A percentile compares a stretch with the other conserved stretches of the same genome.
These are phyloP conservation scores for Tragelaphus buxtoni DNA, from an alignment of 2,113 vertebrate species.

Conservation along the genomic window DNA sequence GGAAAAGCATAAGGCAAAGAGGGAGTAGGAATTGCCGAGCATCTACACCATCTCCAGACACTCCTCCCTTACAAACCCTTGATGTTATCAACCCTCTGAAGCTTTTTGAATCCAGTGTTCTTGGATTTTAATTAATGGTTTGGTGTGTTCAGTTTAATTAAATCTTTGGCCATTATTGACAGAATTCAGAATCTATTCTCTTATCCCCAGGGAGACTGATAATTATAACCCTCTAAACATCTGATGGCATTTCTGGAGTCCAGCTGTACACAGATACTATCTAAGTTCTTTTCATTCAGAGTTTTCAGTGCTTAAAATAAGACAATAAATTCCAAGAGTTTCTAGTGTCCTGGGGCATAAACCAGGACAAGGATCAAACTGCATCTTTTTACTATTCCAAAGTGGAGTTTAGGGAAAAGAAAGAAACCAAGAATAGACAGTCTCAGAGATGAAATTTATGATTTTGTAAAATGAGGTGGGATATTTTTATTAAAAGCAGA, in stretches of 20 bases:
- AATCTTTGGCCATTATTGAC: not conserved
- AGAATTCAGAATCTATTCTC: not conserved
- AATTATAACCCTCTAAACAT: not conserved
- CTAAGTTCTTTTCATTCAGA: not conserved
- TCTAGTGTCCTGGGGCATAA: not conserved
- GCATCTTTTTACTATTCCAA: not conserved
- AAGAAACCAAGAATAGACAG: not conserved
- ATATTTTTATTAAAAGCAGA: not conserved
- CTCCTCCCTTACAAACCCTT: not conserved
- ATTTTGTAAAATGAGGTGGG: not conserved
- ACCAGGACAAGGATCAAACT: not conserved
- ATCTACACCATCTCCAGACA: not conserved
- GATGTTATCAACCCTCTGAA: not conserved
- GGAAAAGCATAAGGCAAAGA: not conserved
- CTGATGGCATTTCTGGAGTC: not conserved
- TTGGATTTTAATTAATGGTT: not conserved
- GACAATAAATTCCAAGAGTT: not conserved
- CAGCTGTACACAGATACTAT: not conserved
- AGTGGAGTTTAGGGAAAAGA: not conserved
- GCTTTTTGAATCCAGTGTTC: not conserved
- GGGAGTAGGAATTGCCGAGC: not conserved
- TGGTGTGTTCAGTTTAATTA: not conserved
- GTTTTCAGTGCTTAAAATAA: not conserved
- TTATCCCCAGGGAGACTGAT: not conserved
- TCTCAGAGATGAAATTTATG: not conserved